Evolutionary conservation across 2,888 invertebrate species (phyloP).

Genomic region (Drosophila flavopinicola): DNA sequence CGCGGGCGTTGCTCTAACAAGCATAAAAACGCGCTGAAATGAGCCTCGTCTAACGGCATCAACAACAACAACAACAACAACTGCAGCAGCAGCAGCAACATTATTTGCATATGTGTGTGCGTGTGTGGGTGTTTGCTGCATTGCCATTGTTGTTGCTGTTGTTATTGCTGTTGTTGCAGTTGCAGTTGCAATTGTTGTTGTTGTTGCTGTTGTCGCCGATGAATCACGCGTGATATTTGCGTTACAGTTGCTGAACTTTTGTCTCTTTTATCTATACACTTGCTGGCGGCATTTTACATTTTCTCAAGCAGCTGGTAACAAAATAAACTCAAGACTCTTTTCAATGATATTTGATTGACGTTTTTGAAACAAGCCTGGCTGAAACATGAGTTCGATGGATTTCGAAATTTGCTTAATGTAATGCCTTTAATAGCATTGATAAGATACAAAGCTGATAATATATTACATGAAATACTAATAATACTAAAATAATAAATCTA

Average conservation of each 20-base stretch:
- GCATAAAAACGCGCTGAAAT: constrained; percentile 58
- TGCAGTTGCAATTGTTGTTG: constrained; percentile 17
- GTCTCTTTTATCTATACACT: constrained; percentile 34
- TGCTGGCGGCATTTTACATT: background rate
- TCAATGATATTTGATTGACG: too few species aligned
- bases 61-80: background rate
- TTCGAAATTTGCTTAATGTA: too few species aligned
- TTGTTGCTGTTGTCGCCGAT: constrained; percentile 50
- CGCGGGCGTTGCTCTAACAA: constrained; percentile 65
- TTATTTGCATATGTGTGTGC: constrained; percentile 60
- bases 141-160: constrained; percentile 27
- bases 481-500: too few species aligned
- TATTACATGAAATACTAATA: too few species aligned
- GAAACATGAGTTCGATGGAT: too few species aligned
- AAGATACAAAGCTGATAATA: too few species aligned
- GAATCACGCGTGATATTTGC: constrained; percentile 75
- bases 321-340: too few species aligned
- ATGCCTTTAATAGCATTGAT: too few species aligned
- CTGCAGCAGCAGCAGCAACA: constrained; percentile 16
- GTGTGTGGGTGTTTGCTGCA: constrained; percentile 59
- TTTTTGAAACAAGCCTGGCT: too few species aligned
- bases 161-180: constrained; percentile 8
- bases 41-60: constrained; percentile 55
- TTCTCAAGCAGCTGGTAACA: background rate
- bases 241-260: constrained; percentile 62